Conservation (phyloP, 2,797 vertebrate genomes). For the Cottoperca gobio region DNA sequence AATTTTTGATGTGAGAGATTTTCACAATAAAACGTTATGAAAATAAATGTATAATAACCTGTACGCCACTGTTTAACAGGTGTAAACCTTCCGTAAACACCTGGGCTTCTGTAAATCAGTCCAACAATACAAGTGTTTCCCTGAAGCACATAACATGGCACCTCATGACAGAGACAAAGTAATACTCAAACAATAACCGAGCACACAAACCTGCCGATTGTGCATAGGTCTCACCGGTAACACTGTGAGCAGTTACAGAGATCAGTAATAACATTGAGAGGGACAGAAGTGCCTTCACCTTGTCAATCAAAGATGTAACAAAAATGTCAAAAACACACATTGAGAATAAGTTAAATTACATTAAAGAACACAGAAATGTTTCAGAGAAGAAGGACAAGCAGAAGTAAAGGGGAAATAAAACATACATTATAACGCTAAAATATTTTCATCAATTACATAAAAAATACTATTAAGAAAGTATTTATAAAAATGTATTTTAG, state of each 20-base stretch:
- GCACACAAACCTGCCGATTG: no score
- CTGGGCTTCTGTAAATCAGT: no score
- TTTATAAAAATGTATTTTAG: neutral
- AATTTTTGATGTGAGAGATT: no score
- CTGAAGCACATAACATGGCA: no score
- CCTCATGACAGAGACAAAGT: no score
- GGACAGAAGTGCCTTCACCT: neutral
- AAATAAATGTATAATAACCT: no score
- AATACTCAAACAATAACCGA: no score
- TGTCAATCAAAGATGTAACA: neutral
- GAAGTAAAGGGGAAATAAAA: neutral
- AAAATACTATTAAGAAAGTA: neutral
- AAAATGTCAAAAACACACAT: neutral
- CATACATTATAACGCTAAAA: neutral
- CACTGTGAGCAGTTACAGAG: neutral
- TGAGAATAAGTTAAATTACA: neutral
- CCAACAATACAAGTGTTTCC: no score
- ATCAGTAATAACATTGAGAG: no score
- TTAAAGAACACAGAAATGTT: neutral
- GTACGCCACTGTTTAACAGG: no score
- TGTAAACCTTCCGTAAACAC: no score
- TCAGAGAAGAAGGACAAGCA: neutral
- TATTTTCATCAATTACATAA: neutral
- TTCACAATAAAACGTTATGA: no score
- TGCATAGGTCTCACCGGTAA: neutral